Percentiles rank a stretch among this genome's conserved stretches.
Conservation (phyloP, 2,888 invertebrate genomes). For the Timema cristinae region DNA sequence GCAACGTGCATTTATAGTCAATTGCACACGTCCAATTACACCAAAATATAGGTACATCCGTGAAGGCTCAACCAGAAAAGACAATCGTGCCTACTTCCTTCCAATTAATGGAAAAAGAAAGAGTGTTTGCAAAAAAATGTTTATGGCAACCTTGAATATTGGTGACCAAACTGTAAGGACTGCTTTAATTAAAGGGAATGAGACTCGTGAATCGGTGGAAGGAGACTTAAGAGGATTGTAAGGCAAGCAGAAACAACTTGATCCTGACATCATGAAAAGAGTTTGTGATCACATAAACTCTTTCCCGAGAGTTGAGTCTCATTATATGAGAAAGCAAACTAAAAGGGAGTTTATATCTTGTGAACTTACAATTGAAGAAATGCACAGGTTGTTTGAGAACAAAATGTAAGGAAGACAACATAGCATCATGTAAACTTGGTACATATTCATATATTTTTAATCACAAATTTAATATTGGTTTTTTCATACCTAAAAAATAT, state of each 20-base stretch:
- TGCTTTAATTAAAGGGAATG: slow-evolving; percentile 23
- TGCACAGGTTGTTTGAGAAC: too few relatives aligned
- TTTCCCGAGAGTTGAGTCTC: too few relatives aligned
- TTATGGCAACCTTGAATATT: slow-evolving; percentile 31
- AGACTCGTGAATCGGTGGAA: slow-evolving; percentile 26
- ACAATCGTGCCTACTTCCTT: slow-evolving; percentile 31
- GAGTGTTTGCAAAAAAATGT: slow-evolving; percentile 30
- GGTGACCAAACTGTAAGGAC: slow-evolving; percentile 27
- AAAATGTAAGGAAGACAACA: too few relatives aligned
- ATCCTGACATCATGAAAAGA: slow-evolving; percentile 24
- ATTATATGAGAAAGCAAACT: too few relatives aligned
- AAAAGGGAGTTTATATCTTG: too few relatives aligned
- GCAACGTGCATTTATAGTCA: slow-evolving; percentile 12
- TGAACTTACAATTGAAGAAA: too few relatives aligned
- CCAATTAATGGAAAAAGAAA: slow-evolving; percentile 20
- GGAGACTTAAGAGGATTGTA: slow-evolving; percentile 33
- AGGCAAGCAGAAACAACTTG: slow-evolving; percentile 28
- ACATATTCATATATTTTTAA: too few relatives aligned
- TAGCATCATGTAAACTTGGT: too few relatives aligned
- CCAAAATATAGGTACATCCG: slow-evolving; percentile 13
- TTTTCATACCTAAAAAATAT: too few relatives aligned
- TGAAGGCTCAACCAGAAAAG: too few relatives aligned
- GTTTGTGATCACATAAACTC: slow-evolving; percentile 34
- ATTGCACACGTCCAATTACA: background rate
- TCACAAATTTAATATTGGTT: too few relatives aligned